A percentile compares a stretch with the other conserved stretches of the same genome.
phyloP scores from a whole-genome alignment of 2,113 vertebrate species.

The Tenrec ecaudatus region DNA sequence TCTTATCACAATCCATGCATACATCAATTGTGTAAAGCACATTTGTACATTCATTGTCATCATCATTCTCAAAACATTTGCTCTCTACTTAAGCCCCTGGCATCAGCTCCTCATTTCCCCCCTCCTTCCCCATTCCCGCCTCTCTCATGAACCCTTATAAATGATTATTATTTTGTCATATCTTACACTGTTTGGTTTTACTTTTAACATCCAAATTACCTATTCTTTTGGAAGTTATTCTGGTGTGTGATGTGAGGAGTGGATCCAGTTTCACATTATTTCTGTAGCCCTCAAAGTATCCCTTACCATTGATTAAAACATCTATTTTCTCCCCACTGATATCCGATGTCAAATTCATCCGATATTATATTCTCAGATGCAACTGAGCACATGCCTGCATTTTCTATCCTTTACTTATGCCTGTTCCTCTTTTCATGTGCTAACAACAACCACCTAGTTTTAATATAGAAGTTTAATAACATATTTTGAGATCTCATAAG shows the following conservation, averaged over 20 bases:
- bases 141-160: too few relatives aligned
- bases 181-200: too few relatives aligned
- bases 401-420: not conserved
- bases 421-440: not conserved
- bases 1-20: too few relatives aligned
- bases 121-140: too few relatives aligned
- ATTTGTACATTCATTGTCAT: too few relatives aligned
- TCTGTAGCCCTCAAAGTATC: not conserved
- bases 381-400: not conserved
- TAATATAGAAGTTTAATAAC: not conserved
- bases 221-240: conserved; percentile 14
- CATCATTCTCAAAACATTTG: too few relatives aligned
- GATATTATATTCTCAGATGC: not conserved
- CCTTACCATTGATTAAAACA: not conserved
- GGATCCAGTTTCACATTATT: conserved; percentile 4
- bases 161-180: too few relatives aligned
- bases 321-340: not conserved
- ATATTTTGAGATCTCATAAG: not conserved
- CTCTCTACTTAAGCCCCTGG: too few relatives aligned
- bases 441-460: not conserved
- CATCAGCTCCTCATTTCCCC: too few relatives aligned
- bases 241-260: not conserved
- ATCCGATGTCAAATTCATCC: not conserved
- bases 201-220: not conserved
- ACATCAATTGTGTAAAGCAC: too few relatives aligned